Conservation (phyloP, 2,888 invertebrate species). For the Dasysyrphus tricinctus region DNA sequence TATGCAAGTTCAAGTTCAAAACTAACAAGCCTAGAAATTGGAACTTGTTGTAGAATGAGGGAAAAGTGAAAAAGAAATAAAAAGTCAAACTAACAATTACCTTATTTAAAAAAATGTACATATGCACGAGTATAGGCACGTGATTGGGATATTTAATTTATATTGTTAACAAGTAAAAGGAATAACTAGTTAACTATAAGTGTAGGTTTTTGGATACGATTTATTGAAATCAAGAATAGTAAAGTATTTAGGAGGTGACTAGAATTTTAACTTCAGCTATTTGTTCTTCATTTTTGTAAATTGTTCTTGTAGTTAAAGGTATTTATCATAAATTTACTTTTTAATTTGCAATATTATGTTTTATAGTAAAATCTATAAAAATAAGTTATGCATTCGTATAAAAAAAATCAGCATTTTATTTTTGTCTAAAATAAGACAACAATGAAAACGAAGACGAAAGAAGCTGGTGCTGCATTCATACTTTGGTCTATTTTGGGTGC, state of each 20-base stretch:
- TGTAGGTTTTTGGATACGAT: not conserved
- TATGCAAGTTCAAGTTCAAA: constrained; percentile 63
- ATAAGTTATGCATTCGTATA: too few species aligned
- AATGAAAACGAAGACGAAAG: too few species aligned
- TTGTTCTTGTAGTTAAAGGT: too few species aligned
- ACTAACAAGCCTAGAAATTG: constrained; percentile 2
- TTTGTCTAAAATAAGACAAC: too few species aligned
- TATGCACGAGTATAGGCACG: not conserved
- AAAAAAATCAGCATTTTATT: too few species aligned
- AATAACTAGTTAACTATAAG: not conserved
- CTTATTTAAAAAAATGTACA: not conserved
- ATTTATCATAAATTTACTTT: too few species aligned
- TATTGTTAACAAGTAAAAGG: not conserved
- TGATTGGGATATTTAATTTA: not conserved
- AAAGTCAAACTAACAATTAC: not conserved
- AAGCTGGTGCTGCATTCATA: too few species aligned
- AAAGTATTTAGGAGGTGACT: constrained; percentile 8
- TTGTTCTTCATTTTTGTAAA: too few species aligned
- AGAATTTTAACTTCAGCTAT: constrained; percentile 48
- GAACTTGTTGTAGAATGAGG: constrained; percentile 1
- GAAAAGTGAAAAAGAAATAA: constrained; percentile 10
- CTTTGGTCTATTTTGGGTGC: too few species aligned
- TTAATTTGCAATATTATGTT: too few species aligned
- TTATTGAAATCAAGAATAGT: not conserved
- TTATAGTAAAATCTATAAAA: too few species aligned